phyloP scores from a whole-genome alignment of 2,797 vertebrate genomes.

The Sebastes oblongus region DNA sequence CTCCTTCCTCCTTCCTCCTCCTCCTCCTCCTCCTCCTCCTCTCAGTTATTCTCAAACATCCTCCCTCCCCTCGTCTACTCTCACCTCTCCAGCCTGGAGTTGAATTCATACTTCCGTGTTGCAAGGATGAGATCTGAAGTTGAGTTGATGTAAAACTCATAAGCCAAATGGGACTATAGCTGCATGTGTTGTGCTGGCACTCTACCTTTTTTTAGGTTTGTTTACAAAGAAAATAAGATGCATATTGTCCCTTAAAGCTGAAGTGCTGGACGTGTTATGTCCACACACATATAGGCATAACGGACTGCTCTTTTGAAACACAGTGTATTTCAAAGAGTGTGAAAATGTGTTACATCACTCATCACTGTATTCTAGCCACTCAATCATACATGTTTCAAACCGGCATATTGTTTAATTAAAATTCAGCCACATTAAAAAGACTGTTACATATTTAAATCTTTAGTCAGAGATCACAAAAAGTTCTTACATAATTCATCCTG shows the following conservation, averaged over 20 bases:
- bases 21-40: background rate
- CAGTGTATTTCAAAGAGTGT: background rate
- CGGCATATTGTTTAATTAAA: background rate
- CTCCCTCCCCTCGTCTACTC: background rate
- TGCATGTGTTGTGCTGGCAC: background rate
- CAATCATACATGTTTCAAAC: slow-evolving; percentile 17
- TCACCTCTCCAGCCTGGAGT: slow-evolving; percentile 27
- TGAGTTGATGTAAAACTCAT: slow-evolving; percentile 20
- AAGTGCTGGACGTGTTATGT: background rate
- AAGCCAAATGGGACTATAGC: slow-evolving; percentile 10
- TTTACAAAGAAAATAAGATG: background rate
- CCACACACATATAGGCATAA: background rate
- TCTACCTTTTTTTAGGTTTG: background rate
- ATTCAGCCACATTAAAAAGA: background rate
- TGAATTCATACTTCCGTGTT: background rate
- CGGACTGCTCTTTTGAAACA: background rate
- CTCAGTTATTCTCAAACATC: slow-evolving; percentile 27
- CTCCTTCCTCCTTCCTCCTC: background rate
- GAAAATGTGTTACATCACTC: slow-evolving; percentile 11
- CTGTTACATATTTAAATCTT: background rate
- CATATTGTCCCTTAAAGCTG: background rate
- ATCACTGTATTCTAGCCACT: background rate
- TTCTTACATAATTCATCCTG: background rate
- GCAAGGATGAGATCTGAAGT: slow-evolving; percentile 20
- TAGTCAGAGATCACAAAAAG: background rate